phyloP scores from a whole-genome alignment of 2,797 vertebrate species.

The Diceros bicornis region DNA sequence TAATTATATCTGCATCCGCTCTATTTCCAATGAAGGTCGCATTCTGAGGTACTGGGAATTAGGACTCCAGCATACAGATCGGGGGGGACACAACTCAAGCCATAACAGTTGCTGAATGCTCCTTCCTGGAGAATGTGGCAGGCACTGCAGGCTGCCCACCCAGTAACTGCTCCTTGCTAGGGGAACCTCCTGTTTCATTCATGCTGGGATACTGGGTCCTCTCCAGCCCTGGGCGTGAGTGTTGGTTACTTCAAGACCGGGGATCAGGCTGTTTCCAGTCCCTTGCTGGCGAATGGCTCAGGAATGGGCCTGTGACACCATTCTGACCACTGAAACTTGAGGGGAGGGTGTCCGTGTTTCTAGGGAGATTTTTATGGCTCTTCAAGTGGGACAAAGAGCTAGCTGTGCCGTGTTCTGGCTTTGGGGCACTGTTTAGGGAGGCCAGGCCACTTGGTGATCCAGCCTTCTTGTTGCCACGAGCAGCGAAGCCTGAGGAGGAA shows the following conservation, averaged over 20 bases:
- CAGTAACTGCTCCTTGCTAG: fast-evolving
- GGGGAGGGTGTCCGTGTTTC: not conserved
- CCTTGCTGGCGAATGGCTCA: no score
- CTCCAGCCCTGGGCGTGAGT: fast-evolving
- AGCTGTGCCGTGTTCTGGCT: no score
- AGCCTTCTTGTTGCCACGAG: no score
- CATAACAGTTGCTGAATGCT: fast-evolving
- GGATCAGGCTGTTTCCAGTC: not conserved
- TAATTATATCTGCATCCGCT: not conserved
- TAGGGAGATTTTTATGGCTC: not conserved
- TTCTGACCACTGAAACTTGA: not conserved
- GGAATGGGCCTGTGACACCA: fast-evolving
- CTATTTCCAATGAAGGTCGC: not conserved
- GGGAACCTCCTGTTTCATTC: not conserved
- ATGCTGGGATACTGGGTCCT: not conserved
- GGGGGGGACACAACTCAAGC: no score
- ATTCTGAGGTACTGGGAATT: not conserved
- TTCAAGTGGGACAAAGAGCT: not conserved
- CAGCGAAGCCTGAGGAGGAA: not conserved
- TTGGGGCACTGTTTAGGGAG: not conserved
- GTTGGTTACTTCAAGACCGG: fast-evolving
- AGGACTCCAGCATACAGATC: no score
- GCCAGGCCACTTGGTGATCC: fast-evolving
- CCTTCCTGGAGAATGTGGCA: not conserved
- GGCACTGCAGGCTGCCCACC: not conserved